Evolutionary conservation across 2,797 vertebrate genomes (phyloP).

Genomic region (Lepidocolaptes lacrymiger): DNA sequence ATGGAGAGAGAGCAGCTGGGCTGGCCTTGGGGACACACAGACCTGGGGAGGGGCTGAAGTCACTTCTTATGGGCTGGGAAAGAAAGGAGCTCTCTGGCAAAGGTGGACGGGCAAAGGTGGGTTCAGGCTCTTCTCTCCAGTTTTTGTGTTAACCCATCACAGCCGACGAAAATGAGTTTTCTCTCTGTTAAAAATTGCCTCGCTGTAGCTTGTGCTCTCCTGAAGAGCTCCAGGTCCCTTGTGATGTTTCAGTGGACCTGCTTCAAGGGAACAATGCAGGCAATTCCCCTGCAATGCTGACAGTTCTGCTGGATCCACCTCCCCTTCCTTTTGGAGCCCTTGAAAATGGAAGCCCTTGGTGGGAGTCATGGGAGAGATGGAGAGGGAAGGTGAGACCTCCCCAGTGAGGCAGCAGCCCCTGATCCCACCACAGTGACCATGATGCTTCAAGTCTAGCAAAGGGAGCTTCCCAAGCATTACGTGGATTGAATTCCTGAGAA

Average conservation of each 20-base stretch:
- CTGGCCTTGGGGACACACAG: not conserved
- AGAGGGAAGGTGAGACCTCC: not conserved
- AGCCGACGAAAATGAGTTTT: not conserved
- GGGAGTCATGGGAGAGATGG: not conserved
- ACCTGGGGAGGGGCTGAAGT: not conserved
- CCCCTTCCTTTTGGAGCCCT: not conserved
- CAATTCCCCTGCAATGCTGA: not conserved
- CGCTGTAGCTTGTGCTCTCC: not conserved
- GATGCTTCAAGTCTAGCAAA: not conserved
- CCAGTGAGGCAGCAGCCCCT: not conserved
- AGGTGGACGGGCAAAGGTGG: not conserved
- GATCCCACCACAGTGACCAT: fast-evolving
- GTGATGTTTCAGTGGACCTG: not conserved
- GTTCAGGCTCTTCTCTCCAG: not conserved
- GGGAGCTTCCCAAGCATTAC: not conserved
- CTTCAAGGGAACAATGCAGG: not conserved
- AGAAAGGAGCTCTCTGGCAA: not conserved
- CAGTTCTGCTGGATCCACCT: not conserved
- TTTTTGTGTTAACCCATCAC: not conserved
- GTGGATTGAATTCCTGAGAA: not conserved
- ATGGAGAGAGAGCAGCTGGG: not conserved
- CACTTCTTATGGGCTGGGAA: not conserved
- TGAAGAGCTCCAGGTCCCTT: not conserved
- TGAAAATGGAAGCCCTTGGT: not conserved
- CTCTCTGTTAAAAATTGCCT: not conserved